A percentile compares a stretch with the other conserved stretches of the same genome.
Conservation (phyloP, 2,888 invertebrate genomes). For the Thera britannica region DNA sequence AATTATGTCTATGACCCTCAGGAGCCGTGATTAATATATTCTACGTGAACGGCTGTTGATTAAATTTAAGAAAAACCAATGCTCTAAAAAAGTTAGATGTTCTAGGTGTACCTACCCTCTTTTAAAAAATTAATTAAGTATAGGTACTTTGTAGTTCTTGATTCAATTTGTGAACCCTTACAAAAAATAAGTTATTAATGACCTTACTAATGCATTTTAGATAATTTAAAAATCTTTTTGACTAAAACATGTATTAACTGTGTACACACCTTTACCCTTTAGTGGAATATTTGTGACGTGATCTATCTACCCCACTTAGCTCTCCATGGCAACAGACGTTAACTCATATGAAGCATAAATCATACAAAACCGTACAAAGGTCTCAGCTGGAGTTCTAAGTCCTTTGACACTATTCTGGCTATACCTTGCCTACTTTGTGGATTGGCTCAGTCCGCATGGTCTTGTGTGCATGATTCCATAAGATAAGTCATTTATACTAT, state of each 20-base stretch:
- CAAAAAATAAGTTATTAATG: background rate
- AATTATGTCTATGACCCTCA: constrained; percentile 3
- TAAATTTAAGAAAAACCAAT: background rate
- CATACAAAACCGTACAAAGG: constrained; percentile 3
- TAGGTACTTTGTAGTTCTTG: background rate
- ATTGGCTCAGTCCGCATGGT: constrained; percentile 8
- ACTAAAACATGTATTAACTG: background rate
- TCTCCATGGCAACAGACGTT: constrained; percentile 29
- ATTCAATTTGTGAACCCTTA: background rate
- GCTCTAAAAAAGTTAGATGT: background rate
- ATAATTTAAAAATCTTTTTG: background rate
- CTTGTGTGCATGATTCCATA: background rate
- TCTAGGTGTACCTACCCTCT: background rate
- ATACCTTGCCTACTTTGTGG: background rate
- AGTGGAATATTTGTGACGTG: constrained; percentile 6
- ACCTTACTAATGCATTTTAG: background rate
- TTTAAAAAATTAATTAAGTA: background rate
- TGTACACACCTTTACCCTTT: constrained; percentile 7
- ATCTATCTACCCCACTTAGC: constrained; percentile 10
- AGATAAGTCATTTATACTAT: background rate
- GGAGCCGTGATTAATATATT: constrained; percentile 4
- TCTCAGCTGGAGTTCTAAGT: background rate
- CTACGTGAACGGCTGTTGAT: background rate
- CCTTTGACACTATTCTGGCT: background rate
- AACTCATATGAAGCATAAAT: constrained; percentile 12